phyloP scores from a whole-genome alignment of 2,888 invertebrate genomes.

The Drosophila dives region DNA sequence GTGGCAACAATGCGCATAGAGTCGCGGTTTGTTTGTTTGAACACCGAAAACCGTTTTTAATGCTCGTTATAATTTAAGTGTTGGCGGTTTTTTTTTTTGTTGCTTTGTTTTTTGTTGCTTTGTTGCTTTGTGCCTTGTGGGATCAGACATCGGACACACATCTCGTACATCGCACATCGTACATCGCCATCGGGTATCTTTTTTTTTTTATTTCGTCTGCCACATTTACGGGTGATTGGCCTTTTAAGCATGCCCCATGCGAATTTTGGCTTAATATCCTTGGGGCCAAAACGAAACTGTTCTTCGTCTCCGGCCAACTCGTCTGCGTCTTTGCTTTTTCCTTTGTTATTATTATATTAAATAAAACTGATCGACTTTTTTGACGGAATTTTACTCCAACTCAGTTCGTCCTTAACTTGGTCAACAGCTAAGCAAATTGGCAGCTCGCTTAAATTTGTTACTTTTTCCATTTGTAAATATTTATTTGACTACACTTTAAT shows the following conservation, averaged over 20 bases:
- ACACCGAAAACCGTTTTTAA: slow-evolving; percentile 69
- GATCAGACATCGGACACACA: slow-evolving; percentile 31
- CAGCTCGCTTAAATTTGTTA: not conserved
- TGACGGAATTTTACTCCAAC: slow-evolving; percentile 1
- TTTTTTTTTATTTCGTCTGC: slow-evolving; percentile 20
- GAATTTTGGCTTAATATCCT: slow-evolving; percentile 64
- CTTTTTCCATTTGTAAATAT: not conserved
- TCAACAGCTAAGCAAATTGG: not conserved
- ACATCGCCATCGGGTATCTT: slow-evolving; percentile 37
- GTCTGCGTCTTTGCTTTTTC: slow-evolving; percentile 20
- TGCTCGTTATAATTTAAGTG: slow-evolving; percentile 72
- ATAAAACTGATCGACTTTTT: slow-evolving; percentile 61
- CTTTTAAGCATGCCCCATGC: slow-evolving; percentile 57
- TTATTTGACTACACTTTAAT: slow-evolving; percentile 22
- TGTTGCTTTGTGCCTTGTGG: slow-evolving; percentile 18
- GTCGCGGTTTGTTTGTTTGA: slow-evolving; percentile 65
- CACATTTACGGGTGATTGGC: slow-evolving; percentile 63
- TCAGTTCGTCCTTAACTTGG: not conserved
- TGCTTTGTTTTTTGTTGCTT: not conserved
- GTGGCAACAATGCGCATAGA: slow-evolving; percentile 38
- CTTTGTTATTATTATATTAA: slow-evolving; percentile 11
- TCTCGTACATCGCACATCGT: slow-evolving; percentile 10
- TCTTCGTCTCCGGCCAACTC: slow-evolving; percentile 14
- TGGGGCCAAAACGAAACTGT: slow-evolving; percentile 61
- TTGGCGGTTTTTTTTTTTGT: slow-evolving; percentile 4